Conservation (phyloP, 2,797 vertebrate species). For the Hypotaenidia okinawae region DNA sequence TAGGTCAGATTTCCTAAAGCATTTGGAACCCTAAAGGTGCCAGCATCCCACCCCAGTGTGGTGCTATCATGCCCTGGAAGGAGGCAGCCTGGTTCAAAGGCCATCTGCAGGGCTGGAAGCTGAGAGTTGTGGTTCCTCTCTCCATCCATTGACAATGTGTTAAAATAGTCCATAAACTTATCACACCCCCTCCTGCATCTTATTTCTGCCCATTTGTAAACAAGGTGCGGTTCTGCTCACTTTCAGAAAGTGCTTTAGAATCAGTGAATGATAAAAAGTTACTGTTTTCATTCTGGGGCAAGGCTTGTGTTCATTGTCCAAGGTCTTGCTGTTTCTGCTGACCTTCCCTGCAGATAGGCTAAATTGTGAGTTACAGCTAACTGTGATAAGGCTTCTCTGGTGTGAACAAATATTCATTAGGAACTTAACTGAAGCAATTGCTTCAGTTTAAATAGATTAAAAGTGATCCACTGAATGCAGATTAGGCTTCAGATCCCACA, state of each 20-base stretch:
- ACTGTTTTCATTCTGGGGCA: not conserved
- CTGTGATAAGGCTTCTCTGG: slow-evolving; percentile 2
- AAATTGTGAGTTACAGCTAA: not conserved
- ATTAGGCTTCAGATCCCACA: not conserved
- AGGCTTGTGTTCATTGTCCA: not conserved
- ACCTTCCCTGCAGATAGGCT: not conserved
- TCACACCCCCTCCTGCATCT: not conserved
- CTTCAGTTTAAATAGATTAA: slow-evolving; percentile 18
- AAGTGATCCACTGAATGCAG: not conserved
- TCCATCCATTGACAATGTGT: not conserved
- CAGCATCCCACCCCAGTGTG: not conserved
- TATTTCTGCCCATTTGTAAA: not conserved
- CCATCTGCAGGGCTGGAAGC: not conserved
- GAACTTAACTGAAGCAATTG: slow-evolving; percentile 15
- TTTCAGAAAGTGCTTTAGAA: not conserved
- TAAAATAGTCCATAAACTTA: not conserved
- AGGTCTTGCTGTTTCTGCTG: not conserved
- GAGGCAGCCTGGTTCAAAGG: not conserved
- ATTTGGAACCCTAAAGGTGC: not conserved
- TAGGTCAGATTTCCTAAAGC: not conserved
- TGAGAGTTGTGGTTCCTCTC: not conserved
- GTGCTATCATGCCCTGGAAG: not conserved
- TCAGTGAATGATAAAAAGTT: not conserved
- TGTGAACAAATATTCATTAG: slow-evolving; percentile 43
- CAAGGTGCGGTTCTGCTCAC: not conserved